Conservation (phyloP, 2,113 vertebrate genomes). For the Pteropus alecto region DNA sequence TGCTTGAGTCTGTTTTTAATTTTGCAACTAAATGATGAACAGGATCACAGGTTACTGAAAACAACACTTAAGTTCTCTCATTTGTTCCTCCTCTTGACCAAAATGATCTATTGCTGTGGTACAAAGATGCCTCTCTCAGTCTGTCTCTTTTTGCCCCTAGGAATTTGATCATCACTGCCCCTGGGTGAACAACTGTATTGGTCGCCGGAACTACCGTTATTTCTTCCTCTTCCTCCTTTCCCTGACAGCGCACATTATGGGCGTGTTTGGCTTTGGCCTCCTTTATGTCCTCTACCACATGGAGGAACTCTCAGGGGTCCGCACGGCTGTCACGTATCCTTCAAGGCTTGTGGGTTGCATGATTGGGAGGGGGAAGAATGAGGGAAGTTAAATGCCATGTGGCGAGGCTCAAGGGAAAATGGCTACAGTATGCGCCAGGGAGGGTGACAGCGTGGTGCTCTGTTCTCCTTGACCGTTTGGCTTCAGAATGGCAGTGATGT, state of each 20-base stretch:
- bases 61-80: not conserved
- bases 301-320: conserved; percentile 90
- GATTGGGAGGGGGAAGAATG: not conserved
- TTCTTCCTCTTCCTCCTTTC: conserved; percentile 98
- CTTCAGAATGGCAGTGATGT: conserved; percentile 96
- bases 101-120: not conserved
- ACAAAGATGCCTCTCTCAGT: not conserved
- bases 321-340: conserved; percentile 98
- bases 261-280: conserved; percentile 95
- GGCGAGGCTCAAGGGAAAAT: not conserved
- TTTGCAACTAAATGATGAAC: not conserved
- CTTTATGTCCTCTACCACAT: conserved; percentile 93
- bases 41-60: not conserved
- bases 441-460: not conserved
- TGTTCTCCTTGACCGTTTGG: conserved; percentile 77
- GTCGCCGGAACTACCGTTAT: conserved; percentile 96
- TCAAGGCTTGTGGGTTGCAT: not conserved
- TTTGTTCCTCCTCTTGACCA: not conserved
- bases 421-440: not conserved
- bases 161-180: conserved; percentile 99
- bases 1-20: not conserved
- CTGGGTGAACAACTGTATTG: conserved; percentile 99
- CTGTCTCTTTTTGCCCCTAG: conserved; percentile 77
- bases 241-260: conserved; percentile 94
- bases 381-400: not conserved